Conservation (phyloP, 2,113 vertebrate genomes). For the Narcine bancroftii region DNA sequence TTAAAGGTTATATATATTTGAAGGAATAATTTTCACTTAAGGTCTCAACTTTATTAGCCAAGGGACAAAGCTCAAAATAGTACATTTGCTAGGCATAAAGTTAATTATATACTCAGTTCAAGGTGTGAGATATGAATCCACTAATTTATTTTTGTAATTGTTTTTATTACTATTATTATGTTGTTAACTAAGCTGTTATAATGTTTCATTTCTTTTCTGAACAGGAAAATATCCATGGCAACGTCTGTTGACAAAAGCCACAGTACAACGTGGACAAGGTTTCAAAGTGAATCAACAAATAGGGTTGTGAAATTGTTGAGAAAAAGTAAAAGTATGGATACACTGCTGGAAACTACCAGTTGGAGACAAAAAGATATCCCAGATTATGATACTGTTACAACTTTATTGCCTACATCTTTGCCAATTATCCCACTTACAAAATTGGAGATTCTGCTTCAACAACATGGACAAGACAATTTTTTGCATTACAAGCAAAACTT, state of each 20-base stretch:
- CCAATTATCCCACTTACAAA: slow-evolving; percentile 12
- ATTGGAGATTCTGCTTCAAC: slow-evolving; percentile 27
- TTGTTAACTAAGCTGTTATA: not conserved
- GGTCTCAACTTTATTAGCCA: not conserved
- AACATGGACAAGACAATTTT: not conserved
- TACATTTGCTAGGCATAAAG: not conserved
- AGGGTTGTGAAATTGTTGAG: slow-evolving; percentile 23
- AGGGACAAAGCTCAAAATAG: not conserved
- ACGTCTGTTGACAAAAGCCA: slow-evolving; percentile 10
- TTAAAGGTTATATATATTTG: not conserved
- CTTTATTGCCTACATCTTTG: not conserved
- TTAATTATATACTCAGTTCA: not conserved
- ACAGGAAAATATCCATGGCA: slow-evolving; percentile 18
- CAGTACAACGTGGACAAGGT: slow-evolving; percentile 22
- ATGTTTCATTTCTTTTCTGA: not conserved
- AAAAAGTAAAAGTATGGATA: slow-evolving; percentile 37
- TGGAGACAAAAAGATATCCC: slow-evolving; percentile 34
- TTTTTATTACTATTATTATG: not conserved
- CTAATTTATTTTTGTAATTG: not conserved
- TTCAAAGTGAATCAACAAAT: slow-evolving; percentile 22
- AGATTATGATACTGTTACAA: slow-evolving; percentile 20
- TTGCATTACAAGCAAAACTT: not conserved
- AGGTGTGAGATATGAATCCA: not conserved
- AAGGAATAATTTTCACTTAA: not conserved
- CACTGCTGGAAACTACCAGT: not conserved